Percentiles rank a stretch among this genome's conserved stretches.
Conservation (phyloP, 2,888 invertebrate genomes). For the Conomelus anceps region DNA sequence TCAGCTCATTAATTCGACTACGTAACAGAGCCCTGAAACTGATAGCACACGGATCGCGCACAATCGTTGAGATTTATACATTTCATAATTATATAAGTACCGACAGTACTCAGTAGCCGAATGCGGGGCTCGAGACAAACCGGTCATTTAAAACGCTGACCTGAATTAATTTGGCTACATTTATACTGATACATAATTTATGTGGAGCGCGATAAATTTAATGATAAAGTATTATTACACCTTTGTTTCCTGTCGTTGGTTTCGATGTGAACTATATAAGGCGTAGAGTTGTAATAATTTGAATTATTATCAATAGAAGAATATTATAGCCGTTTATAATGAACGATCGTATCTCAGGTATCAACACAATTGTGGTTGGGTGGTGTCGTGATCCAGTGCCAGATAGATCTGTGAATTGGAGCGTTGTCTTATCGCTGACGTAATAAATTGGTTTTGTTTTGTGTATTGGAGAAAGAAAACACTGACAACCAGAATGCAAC, state of each 20-base stretch:
- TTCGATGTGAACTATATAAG: not conserved
- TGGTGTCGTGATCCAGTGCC: not conserved
- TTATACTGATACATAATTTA: not conserved
- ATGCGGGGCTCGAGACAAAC: not conserved
- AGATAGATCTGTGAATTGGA: not conserved
- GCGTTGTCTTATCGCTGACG: not conserved
- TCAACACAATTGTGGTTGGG: not conserved
- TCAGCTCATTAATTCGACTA: not conserved
- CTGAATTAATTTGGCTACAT: not conserved
- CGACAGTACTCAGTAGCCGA: not conserved
- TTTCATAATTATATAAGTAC: not conserved
- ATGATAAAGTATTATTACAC: not conserved
- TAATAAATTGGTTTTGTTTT: not conserved
- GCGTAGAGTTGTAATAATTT: not conserved
- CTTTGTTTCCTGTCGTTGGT: not conserved
- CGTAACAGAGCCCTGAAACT: not conserved
- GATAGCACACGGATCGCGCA: not conserved
- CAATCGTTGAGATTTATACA: too few species aligned
- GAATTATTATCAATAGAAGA: not conserved
- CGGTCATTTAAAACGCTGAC: not conserved
- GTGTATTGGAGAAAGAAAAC: not conserved
- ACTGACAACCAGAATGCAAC: not conserved
- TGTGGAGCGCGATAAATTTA: not conserved
- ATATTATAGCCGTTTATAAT: not conserved
- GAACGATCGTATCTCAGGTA: not conserved